A percentile compares a stretch with the other conserved stretches of the same genome.
phyloP scores from a whole-genome alignment of 2,888 invertebrate genomes.

The Mongoloraphidia duomilia region DNA sequence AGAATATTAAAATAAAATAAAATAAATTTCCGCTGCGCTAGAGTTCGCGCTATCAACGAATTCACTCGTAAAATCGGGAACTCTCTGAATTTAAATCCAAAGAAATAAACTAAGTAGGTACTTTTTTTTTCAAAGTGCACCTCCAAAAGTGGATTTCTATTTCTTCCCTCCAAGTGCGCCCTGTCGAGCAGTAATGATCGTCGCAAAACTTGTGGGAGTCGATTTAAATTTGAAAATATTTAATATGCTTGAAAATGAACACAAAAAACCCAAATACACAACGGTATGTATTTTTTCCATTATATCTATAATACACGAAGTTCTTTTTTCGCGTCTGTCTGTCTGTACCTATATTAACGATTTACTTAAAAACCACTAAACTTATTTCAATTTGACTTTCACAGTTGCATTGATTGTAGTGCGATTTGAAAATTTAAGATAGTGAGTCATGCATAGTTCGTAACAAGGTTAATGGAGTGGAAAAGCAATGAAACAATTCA shows the following conservation, averaged over 20 bases:
- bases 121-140: conserved; percentile 5
- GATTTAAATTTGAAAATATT: conserved; percentile 48
- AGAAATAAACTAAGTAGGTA: background rate
- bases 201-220: conserved; percentile 48
- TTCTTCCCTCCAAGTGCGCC: conserved; percentile 49
- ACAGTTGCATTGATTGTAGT: too few relatives aligned
- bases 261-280: conserved; percentile 47
- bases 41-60: background rate
- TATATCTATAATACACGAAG: too few relatives aligned
- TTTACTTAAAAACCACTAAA: too few relatives aligned
- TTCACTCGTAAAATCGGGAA: conserved; percentile 5
- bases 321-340: too few relatives aligned
- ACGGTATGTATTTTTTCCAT: conserved; percentile 33
- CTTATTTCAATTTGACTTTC: too few relatives aligned
- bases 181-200: conserved; percentile 45
- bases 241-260: conserved; percentile 45
- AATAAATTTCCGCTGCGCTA: background rate
- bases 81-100: conserved; percentile 1
- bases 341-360: too few relatives aligned
- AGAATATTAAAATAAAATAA: too few relatives aligned
- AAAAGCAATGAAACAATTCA: too few relatives aligned
- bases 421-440: too few relatives aligned
- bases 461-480: too few relatives aligned
- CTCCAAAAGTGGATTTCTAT: conserved; percentile 40
- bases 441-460: too few relatives aligned